phyloP scores from a whole-genome alignment of 2,888 invertebrate genomes.

The Diarsia rubi region DNA sequence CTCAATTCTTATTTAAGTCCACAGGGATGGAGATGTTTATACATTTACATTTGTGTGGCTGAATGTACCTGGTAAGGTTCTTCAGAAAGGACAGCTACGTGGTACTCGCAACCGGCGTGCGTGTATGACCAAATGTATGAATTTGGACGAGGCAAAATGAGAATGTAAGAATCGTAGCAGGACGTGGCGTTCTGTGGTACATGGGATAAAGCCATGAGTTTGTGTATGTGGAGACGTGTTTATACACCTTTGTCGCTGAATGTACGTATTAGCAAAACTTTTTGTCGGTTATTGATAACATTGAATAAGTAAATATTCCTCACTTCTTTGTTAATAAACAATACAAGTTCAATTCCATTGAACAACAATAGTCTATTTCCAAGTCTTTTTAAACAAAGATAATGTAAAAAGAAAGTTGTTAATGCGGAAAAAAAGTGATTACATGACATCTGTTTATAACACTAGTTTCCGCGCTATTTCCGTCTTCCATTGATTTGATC shows the following conservation, averaged over 20 bases:
- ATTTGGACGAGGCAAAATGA: too few relatives aligned
- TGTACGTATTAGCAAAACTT: not conserved
- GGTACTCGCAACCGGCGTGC: too few relatives aligned
- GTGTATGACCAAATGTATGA: too few relatives aligned
- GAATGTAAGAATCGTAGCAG: too few relatives aligned
- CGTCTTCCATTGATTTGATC: constrained; percentile 15
- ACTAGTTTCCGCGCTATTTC: not conserved
- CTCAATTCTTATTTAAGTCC: too few relatives aligned
- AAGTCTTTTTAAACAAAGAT: not conserved
- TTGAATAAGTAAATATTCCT: constrained; percentile 23
- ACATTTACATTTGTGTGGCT: too few relatives aligned
- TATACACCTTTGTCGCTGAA: not conserved
- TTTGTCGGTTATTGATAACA: not conserved
- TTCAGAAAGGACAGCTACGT: too few relatives aligned
- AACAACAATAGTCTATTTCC: constrained; percentile 7
- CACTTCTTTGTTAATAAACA: not conserved
- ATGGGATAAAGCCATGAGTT: too few relatives aligned
- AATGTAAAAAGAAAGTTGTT: not conserved
- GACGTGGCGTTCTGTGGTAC: too few relatives aligned
- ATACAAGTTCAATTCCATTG: constrained; percentile 15
- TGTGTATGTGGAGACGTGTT: too few relatives aligned
- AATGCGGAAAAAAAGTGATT: not conserved
- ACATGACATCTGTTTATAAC: not conserved
- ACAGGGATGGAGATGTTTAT: too few relatives aligned
- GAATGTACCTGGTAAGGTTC: too few relatives aligned